A percentile compares a stretch with the other conserved stretches of the same genome.
These are phyloP conservation scores for Gymnoscopelus microlampas DNA, from an alignment of 2,797 vertebrate genomes.

Conservation along the genomic window DNA sequence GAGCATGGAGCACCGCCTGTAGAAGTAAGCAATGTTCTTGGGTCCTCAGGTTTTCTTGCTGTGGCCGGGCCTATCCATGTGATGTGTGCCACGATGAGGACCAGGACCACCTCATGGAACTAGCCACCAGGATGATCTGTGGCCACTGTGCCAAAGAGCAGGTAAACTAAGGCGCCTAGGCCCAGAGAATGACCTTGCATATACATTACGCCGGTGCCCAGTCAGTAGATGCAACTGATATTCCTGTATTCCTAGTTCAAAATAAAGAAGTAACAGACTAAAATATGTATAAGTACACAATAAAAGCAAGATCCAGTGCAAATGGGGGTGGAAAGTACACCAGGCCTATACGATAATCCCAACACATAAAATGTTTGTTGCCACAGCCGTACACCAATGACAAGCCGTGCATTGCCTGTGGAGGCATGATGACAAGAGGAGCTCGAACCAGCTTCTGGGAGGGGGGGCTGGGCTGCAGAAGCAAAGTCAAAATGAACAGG, in stretches of 20 bases:
- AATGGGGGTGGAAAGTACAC: too few species aligned
- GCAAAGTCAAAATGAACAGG: constrained; percentile 84
- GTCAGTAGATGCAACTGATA: too few species aligned
- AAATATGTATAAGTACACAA: too few species aligned
- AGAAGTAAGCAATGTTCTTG: not conserved
- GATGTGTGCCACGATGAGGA: constrained; percentile 84
- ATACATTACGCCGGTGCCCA: not conserved
- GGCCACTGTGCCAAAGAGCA: constrained; percentile 87
- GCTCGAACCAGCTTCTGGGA: constrained; percentile 82
- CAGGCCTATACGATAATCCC: not conserved
- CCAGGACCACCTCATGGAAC: constrained; percentile 87
- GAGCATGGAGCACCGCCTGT: not conserved
- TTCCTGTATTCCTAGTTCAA: too few species aligned
- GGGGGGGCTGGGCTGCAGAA: constrained; percentile 86
- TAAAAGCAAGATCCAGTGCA: too few species aligned
- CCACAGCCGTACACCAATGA: constrained; percentile 78
- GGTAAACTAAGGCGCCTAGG: constrained; percentile 58
- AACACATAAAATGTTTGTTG: constrained; percentile 1
- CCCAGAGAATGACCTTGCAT: not conserved
- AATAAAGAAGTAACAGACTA: too few species aligned
- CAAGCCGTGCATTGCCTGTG: constrained; percentile 82
- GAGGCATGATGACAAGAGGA: constrained; percentile 82
- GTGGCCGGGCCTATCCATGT: constrained; percentile 84
- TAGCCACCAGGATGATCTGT: constrained; percentile 86
- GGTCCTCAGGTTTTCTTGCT: constrained; percentile 83